Conservation (phyloP, 2,113 vertebrate species). For the Bubalus kerabau region DNA sequence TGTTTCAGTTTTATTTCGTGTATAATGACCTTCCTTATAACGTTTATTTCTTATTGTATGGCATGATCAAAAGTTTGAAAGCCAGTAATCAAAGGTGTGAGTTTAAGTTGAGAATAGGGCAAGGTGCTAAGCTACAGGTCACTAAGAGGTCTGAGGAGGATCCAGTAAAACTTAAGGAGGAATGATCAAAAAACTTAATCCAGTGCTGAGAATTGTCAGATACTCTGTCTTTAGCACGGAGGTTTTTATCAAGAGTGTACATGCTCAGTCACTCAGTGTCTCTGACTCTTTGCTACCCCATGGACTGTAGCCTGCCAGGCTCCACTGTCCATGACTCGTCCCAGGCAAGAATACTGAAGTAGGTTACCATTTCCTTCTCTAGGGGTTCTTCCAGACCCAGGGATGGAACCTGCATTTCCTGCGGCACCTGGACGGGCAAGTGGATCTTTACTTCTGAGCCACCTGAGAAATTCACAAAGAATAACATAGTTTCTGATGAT, state of each 20-base stretch:
- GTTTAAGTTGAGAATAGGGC: not conserved
- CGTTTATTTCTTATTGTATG: not conserved
- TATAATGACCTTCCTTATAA: not conserved
- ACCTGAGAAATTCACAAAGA: not conserved
- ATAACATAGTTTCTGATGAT: not conserved
- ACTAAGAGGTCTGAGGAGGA: not conserved
- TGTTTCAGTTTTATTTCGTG: not conserved
- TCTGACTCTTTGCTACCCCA: not conserved
- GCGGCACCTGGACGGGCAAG: not conserved
- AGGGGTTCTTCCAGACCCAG: not conserved
- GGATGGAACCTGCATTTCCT: not conserved
- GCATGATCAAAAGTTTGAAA: not conserved
- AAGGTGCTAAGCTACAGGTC: not conserved
- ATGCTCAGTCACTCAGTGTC: not conserved
- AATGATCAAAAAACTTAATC: not conserved
- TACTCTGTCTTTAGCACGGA: not conserved
- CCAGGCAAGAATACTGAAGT: not conserved
- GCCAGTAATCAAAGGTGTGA: not conserved
- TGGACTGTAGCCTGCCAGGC: not conserved
- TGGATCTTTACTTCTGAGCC: not conserved
- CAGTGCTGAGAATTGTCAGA: not conserved
- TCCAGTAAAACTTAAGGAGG: not conserved
- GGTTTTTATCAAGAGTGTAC: not conserved
- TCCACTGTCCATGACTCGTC: not conserved
- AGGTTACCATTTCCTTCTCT: not conserved